Conservation (phyloP, 1,140 invertebrate genomes). For the Drosophila busckii region DNA sequence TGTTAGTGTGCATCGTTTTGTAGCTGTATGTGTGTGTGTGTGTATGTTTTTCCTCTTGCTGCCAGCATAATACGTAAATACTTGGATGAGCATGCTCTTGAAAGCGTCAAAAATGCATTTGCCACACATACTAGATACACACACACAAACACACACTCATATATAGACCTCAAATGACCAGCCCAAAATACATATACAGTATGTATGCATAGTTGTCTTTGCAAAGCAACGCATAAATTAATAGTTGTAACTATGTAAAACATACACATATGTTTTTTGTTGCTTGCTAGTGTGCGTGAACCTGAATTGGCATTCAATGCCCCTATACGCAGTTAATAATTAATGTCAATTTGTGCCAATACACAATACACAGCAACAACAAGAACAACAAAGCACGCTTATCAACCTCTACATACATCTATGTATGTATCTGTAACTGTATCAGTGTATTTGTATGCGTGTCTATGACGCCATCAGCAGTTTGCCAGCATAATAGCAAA, state of each 20-base stretch:
- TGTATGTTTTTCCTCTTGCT: slow-evolving; percentile 22
- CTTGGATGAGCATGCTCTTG: slow-evolving; percentile 35
- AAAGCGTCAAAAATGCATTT: slow-evolving; percentile 43
- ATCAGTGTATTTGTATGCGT: neutral
- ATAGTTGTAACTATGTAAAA: slow-evolving; percentile 3
- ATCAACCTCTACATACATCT: slow-evolving; percentile 9
- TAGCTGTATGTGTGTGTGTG: slow-evolving; percentile 1
- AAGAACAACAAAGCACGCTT: slow-evolving; percentile 13
- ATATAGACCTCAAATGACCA: too few species aligned
- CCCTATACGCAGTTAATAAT: neutral
- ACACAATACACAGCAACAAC: too few species aligned
- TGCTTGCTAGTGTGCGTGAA: neutral
- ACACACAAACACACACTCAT: neutral
- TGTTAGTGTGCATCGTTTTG: neutral
- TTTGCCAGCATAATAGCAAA: slow-evolving; percentile 42
- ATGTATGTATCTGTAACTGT: too few species aligned
- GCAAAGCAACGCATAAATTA: slow-evolving; percentile 18
- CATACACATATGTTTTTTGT: neutral
- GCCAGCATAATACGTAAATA: slow-evolving; percentile 22
- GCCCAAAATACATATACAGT: too few species aligned
- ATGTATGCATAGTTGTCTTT: neutral
- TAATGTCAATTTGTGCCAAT: slow-evolving; percentile 23
- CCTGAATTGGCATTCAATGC: neutral
- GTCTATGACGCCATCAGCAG: slow-evolving; percentile 61
- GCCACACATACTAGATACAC: too few species aligned